Evolutionary conservation across 2,888 invertebrate genomes (phyloP).

Genomic region (Meloe dianella): DNA sequence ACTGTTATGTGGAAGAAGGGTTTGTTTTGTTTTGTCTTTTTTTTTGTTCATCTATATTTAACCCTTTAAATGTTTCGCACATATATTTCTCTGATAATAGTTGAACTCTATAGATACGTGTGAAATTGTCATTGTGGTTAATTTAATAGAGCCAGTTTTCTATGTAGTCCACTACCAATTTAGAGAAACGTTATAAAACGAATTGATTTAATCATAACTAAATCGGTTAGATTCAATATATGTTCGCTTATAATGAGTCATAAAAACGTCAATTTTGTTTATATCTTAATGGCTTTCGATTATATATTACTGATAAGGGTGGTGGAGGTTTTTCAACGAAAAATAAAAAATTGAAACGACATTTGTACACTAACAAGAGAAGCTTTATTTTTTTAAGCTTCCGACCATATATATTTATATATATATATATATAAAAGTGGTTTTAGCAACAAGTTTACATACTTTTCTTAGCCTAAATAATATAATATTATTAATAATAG

Average conservation of each 20-base stretch:
- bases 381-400: slow-evolving; percentile 47
- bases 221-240: no score
- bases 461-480: slow-evolving; percentile 19
- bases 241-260: no score
- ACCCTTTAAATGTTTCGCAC: slow-evolving; percentile 42
- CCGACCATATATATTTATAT: slow-evolving; percentile 45
- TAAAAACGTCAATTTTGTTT: not conserved
- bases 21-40: slow-evolving; percentile 41
- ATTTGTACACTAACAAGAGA: slow-evolving; percentile 48
- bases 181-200: not conserved
- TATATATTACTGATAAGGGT: no score
- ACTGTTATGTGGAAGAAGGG: slow-evolving; percentile 43
- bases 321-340: not conserved
- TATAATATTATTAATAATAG: slow-evolving; percentile 9
- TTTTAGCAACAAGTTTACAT: slow-evolving; percentile 51
- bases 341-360: slow-evolving; percentile 14
- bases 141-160: slow-evolving; percentile 44
- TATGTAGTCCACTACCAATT: not conserved
- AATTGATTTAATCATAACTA: no score
- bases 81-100: slow-evolving; percentile 34
- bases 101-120: slow-evolving; percentile 42
- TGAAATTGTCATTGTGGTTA: slow-evolving; percentile 52
- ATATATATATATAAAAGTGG: no score
- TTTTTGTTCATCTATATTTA: slow-evolving; percentile 21
- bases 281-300: no score